A percentile compares a stretch with the other conserved stretches of the same genome.
Conservation (phyloP, 1,140 invertebrate genomes). For the Nautilus pompilius region DNA sequence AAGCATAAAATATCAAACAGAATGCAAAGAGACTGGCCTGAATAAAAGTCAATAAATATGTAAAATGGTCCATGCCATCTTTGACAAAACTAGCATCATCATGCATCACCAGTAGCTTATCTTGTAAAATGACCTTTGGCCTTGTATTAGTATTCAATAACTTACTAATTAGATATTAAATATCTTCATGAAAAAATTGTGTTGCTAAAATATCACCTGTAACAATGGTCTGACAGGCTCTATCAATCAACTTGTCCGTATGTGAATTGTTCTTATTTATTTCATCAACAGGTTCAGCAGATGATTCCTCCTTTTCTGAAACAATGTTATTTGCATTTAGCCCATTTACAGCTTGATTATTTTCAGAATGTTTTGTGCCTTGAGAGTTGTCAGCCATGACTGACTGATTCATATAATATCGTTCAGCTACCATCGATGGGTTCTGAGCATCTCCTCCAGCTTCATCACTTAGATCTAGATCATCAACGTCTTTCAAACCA, state of each 20-base stretch:
- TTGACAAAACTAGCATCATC: too few relatives aligned
- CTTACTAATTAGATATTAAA: conserved; percentile 15
- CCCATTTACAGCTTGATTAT: background rate
- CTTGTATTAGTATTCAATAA: too few relatives aligned
- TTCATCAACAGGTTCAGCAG: conserved; percentile 8
- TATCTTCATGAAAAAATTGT: conserved; percentile 54
- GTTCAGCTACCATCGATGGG: conserved; percentile 51
- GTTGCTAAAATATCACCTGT: conserved; percentile 56
- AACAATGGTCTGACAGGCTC: conserved; percentile 52
- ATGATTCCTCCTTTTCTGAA: conserved; percentile 2
- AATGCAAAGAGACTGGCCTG: too few relatives aligned
- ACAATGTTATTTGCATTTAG: conserved; percentile 9
- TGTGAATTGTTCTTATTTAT: too few relatives aligned
- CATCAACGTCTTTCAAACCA: conserved; percentile 42
- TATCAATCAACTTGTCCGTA: conserved; percentile 13
- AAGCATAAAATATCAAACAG: too few relatives aligned
- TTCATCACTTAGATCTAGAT: conserved; percentile 43
- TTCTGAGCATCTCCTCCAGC: conserved; percentile 27
- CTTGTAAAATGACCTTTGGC: too few relatives aligned
- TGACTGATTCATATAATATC: conserved; percentile 51
- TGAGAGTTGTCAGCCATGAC: conserved; percentile 44
- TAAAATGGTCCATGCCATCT: too few relatives aligned
- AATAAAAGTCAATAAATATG: too few relatives aligned
- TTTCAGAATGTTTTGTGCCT: too few relatives aligned
- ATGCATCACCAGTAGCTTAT: too few relatives aligned